Base-by-base conservation (phyloP, 2,888 invertebrate genomes). In the Caradrina kadenii region DNA sequence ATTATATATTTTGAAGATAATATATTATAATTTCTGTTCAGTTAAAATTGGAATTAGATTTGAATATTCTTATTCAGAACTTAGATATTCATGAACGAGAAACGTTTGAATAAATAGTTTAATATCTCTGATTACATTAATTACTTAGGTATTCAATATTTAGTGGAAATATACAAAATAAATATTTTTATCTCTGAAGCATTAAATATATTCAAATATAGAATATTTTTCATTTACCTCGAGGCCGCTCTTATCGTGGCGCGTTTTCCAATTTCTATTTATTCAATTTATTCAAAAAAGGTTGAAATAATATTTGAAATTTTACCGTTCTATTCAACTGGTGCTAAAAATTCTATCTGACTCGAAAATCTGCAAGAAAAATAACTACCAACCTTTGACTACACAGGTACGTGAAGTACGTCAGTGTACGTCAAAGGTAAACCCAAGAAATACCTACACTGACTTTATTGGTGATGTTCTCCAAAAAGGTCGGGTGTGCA, bases 301-400 rank as follows among this genome's bases (percentile, higher is more conserved):
- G 76, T 48, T 48, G 52, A 76, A 76, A 76, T 72, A 76, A 39
- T 76, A 72, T 76, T 76, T 58, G 52, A 58, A 58, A 26, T 48
- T 69, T 76, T 72, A 69, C 69, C 39, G 26, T 15, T 39, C 10
- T 11, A 17, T 53, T 56, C 26, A 69, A 50, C 11, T 56, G 39
- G 69, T 69, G 69, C 76, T 76, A 56, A 52, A 71, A 72, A 69
- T 69, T 69, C 76, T 76, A 72, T 72, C 58, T 21, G 52, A 69
- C 26, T 52, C 7, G 45, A n/a, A 69, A 56, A 69, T 68, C 55
- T 31, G 76, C 56, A 75, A 52, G 69, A 39, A 45, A 45, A 52
- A 76, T 69, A 76, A 66, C 67, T 53, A n/a, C 39, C n/a, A 7
- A 50, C 31, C 54, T 49, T 35, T 75, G 75, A 3, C 39, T 39